Evolutionary conservation across 2,888 invertebrate genomes (phyloP), one percentile per base, ranked within the genome.

Genomic region (Prosapia bicincta): DNA sequence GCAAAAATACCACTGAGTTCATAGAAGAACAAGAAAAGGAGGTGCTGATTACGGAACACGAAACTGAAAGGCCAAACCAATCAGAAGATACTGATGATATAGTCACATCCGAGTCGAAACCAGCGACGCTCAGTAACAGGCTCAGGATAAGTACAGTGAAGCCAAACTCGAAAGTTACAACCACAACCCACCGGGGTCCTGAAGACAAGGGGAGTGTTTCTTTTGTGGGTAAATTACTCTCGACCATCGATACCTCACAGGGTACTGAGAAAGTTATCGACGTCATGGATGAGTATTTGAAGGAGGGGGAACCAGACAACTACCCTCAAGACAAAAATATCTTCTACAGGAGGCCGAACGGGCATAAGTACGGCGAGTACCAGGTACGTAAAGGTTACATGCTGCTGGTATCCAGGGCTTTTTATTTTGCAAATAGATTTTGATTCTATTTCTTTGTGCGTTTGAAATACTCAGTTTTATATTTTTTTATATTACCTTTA

Each of bases 291-390:
- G 54, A 54, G 20, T 54, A 20, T 9, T 54, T 54, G 54, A n/a
- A 54, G 20, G 54, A 54, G 54, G 54, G 20, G 3, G 54, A 20
- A 54, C n/a, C 1, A 20, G 1, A 20, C 5, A 54, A 54, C 13
- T 54, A 54, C 20, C 20, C 54, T 2, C 54, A 54, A 20, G 54
- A 54, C 20, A 54, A 54, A 9, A 54, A 20, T 20, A 54, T 54
- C 5, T 54, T 54, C 13, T 54, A 54, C 20, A 77, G 76, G 20
- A 72, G 78, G 43, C 79, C 80, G 3, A 80, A 80, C 69, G 79
- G 80, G 10, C 78, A 80, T 38, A 80, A 80, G 66, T 79, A 79
- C 72, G 80, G 80, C n/a, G 80, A 80, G 69, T 78, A 78, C 69
- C 78, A 80, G 78, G 80, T 80, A 75, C 65, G 43, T 20, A 69